Evolutionary conservation across 2,888 invertebrate genomes (phyloP), one percentile per base, ranked within the genome.

Genomic region (Archips xylosteana): DNA sequence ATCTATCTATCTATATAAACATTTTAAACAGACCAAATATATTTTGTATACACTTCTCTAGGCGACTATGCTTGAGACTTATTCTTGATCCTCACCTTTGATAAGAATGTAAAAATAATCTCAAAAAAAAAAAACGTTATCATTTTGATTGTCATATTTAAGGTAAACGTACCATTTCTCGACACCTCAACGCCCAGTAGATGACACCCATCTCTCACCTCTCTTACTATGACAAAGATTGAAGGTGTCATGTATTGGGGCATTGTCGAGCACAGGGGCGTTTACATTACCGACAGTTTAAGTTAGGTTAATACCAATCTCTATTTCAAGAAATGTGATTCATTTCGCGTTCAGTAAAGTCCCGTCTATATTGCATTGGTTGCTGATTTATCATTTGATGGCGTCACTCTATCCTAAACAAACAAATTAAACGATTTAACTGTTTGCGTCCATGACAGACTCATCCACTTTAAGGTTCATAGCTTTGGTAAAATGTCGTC

Each of bases 361-460:
- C 32, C 57, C 57, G 32, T 32, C 32, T 57, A 61, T 0, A 15
- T 60, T 8, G n/a, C 23, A 23, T 23, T 23, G 1, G 39, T n/a
- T 15, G 39, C 36, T 13, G 60, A 36, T 60, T n/a, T 36, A 13
- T 32, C 36, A 13, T 13, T 39, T 15, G 61, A 61, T 61, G 57
- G 32, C 57, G 57, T 32, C 32, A 57, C 57, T 32, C 32, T 15
- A 57, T 32, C 57, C 57, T 32, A 57, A 57, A 57, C 57, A 32
- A 57, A 57, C 57, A 57, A 57, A 57, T 32, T 32, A 57, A 57
- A 57, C 32, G 57, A 12, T 57, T 57, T 57, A 23, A 57, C 57
- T 12, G 57, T 57, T 54, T 32, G 32, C 32, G 32, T 32, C 6
- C 32, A 6, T 12, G 32, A 12, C 32, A 57, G 5, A 57, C 57